Evolutionary conservation across 2,888 invertebrate species (phyloP), one percentile per base, ranked within the genome.

Genomic region (Habroteleia sp.): DNA sequence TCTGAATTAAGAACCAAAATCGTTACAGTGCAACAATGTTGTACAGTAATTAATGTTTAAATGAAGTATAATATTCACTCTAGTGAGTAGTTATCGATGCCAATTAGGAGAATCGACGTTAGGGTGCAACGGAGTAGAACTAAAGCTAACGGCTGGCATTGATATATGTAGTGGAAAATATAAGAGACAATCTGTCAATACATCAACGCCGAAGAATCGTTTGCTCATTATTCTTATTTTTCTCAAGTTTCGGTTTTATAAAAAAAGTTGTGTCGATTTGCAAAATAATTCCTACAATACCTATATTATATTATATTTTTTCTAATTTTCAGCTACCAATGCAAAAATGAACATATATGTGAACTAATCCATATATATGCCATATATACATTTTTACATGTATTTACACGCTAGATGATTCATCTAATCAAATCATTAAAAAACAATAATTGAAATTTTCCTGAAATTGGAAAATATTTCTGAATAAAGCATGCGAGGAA

Each of bases 101-200:
- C 86, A 86, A 87, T 88, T 88, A 87, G 82, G 80, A 76, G 77
- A 82, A 79, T 82, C 80, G 82, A 80, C 82, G 81, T 76, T 77
- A 79, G 81, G 74, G 83, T 78, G 84, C 82, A 85, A 77, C 78
- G 80, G 79, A 83, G 83, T 83, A 83, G 84, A 88, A 85, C 84
- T 82, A 85, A 86, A 83, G 83, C 71, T 83, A 78, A 77, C 77
- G 80, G 79, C 77, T 82, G 78, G 80, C 81, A 82, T 84, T 88
- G 87, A 88, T 88, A 82, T 87, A 88, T 87, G 87, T 88, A 84
- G 85, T 87, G 87, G 87, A 88, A 88, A 87, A 87, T 88, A 86
- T 83, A 81, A 80, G 81, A 83, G 81, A 82, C 84, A 88, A 88
- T 88, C 86, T 86, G 87, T 88, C 87, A 87, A 82, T 81, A 82